Conservation (phyloP, 2,797 vertebrate genomes). For the Pseudochromis fuscus region DNA sequence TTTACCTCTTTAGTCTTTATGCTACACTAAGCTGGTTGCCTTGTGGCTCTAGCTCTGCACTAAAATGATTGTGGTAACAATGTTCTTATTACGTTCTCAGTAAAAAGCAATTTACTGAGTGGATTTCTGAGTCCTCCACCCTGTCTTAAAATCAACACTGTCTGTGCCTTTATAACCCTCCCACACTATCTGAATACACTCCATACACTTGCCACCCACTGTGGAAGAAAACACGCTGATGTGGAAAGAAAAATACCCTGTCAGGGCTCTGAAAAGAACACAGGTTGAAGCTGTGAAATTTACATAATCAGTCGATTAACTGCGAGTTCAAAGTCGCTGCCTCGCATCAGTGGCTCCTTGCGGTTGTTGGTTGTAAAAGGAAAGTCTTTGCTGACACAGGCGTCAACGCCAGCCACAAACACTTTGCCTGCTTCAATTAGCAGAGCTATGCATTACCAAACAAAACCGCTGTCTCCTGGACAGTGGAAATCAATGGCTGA, state of each 20-base stretch:
- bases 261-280: slow-evolving; percentile 20
- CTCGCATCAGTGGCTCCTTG: slow-evolving; percentile 29
- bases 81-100: neutral
- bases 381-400: slow-evolving; percentile 64
- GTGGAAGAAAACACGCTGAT: slow-evolving; percentile 34
- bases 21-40: neutral
- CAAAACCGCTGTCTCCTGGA: slow-evolving; percentile 60
- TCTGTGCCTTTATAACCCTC: slow-evolving; percentile 47
- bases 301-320: slow-evolving; percentile 40
- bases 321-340: slow-evolving; percentile 24
- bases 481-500: slow-evolving; percentile 50
- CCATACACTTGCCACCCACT: slow-evolving; percentile 28
- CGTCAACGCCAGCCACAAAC: slow-evolving; percentile 57
- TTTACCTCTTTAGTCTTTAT: neutral
- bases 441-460: slow-evolving; percentile 50
- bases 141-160: slow-evolving; percentile 28
- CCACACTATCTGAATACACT: slow-evolving; percentile 37
- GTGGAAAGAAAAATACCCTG: slow-evolving; percentile 40
- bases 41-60: neutral
- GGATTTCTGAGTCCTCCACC: slow-evolving; percentile 3
- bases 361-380: slow-evolving; percentile 58
- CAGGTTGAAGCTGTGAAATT: slow-evolving; percentile 46
- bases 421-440: slow-evolving; percentile 65
- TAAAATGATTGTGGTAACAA: neutral
- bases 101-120: neutral